Evolutionary conservation across 2,797 vertebrate genomes (phyloP).

Genomic region (Morelia viridis): DNA sequence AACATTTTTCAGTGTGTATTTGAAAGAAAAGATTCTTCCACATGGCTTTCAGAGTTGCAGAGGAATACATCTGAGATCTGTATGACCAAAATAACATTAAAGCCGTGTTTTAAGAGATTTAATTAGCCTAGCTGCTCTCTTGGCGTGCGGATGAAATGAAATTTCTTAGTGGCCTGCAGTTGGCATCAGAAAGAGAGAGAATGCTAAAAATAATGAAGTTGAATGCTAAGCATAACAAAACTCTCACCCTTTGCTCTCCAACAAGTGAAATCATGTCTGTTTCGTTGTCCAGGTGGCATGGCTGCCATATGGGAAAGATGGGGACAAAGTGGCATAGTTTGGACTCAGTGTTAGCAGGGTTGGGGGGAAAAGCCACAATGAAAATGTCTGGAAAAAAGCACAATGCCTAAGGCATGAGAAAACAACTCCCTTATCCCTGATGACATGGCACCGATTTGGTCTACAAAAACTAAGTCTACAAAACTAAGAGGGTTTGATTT

Average conservation of each 20-base stretch:
- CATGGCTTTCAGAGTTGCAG: too few species aligned
- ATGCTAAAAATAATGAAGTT: neutral
- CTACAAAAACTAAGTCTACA: neutral
- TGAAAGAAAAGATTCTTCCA: too few species aligned
- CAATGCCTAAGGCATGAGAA: neutral
- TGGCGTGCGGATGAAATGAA: neutral
- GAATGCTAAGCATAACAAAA: neutral
- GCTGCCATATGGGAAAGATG: neutral
- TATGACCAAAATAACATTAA: neutral
- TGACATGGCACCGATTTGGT: fast-evolving
- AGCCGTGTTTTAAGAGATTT: neutral
- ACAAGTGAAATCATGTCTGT: neutral
- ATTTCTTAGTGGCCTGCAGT: neutral
- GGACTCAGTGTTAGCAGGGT: neutral
- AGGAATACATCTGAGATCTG: neutral
- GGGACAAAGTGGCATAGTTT: neutral
- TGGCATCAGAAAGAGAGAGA: neutral
- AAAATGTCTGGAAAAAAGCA: too few species aligned
- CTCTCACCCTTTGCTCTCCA: neutral
- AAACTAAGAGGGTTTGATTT: neutral
- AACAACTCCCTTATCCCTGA: neutral
- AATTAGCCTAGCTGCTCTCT: neutral
- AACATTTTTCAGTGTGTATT: too few species aligned
- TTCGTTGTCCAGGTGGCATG: neutral
- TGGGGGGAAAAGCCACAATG: too few species aligned